Evolutionary conservation across 2,797 vertebrate genomes (phyloP).

Genomic region (Tympanoctomys barrerae): DNA sequence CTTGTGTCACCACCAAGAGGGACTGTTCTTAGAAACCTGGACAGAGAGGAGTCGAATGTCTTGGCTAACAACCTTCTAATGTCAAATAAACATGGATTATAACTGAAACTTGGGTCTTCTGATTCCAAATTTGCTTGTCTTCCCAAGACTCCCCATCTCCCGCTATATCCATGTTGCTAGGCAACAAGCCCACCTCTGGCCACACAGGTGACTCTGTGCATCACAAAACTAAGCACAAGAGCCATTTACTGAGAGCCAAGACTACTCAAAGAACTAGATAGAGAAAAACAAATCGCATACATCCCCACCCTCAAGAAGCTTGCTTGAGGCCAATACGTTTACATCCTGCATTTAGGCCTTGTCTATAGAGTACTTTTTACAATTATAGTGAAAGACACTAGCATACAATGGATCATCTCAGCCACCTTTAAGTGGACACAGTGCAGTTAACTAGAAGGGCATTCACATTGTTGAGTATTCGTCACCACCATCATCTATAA

Average conservation of each 20-base stretch:
- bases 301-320: not conserved
- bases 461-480: not conserved
- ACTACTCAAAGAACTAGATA: not conserved
- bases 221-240: not conserved
- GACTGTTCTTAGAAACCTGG: not conserved
- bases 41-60: not conserved
- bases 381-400: not conserved
- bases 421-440: not conserved
- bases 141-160: not conserved
- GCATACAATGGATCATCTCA: not conserved
- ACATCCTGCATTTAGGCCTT: not conserved
- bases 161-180: not conserved
- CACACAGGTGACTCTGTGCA: not conserved
- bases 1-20: not conserved
- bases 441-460: not conserved
- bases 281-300: not conserved
- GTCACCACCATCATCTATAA: not conserved
- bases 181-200: not conserved
- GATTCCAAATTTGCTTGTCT: not conserved
- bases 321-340: not conserved
- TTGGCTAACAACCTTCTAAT: not conserved
- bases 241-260: not conserved
- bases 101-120: not conserved
- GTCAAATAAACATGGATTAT: not conserved
- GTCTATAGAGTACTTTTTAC: not conserved